These are phyloP conservation scores for human (Homo sapiens) DNA, from an alignment of 2,113 vertebrate genomes.

Conservation along the genomic window DNA sequence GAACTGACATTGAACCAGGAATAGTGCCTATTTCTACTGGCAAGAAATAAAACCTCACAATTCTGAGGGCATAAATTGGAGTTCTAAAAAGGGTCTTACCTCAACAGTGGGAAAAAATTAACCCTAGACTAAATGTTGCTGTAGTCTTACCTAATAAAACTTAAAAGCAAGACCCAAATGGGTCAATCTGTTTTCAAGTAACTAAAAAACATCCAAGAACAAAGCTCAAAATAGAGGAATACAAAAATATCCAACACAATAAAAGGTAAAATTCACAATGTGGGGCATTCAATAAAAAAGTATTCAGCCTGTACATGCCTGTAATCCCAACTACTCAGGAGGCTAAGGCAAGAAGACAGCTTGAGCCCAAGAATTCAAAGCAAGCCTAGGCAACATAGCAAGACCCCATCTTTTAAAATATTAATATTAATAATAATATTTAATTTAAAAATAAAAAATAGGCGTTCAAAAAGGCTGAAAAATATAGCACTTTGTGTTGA, in stretches of 20 bases:
- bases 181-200: background rate
- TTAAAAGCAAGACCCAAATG: background rate
- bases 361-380: too few relatives aligned
- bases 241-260: background rate
- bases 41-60: background rate
- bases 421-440: too few relatives aligned
- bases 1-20: background rate
- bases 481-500: background rate
- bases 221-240: background rate
- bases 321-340: too few relatives aligned
- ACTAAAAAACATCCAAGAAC: background rate
- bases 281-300: background rate
- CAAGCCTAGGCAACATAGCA: too few relatives aligned
- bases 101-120: background rate
- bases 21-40: background rate
- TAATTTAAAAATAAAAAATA: too few relatives aligned
- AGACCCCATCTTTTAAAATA: too few relatives aligned
- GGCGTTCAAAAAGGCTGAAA: background rate
- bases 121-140: background rate
- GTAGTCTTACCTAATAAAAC: background rate
- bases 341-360: too few relatives aligned
- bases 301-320: background rate
- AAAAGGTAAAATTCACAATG: background rate
- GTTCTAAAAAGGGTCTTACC: background rate
- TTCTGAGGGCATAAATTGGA: background rate